A percentile compares a stretch with the other conserved stretches of the same genome.
Conservation (phyloP, 2,113 vertebrate genomes). For the Speoplatyrhinus poulsoni region DNA sequence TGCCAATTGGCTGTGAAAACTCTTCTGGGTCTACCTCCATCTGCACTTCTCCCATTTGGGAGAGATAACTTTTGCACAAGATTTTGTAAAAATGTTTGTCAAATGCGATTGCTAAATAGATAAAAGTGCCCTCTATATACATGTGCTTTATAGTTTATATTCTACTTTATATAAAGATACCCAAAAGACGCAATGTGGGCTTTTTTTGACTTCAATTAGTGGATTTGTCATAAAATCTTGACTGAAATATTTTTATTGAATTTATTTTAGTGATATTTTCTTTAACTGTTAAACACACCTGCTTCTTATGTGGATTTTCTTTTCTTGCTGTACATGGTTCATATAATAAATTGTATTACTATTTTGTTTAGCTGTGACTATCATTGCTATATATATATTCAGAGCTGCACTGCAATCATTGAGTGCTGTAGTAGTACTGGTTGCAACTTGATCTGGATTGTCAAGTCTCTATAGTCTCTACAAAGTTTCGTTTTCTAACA, state of each 20-base stretch:
- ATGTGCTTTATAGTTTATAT: too few species aligned
- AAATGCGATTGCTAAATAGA: slow-evolving; percentile 19
- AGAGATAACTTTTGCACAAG: slow-evolving; percentile 48
- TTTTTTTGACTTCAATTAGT: neutral
- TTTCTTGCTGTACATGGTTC: neutral
- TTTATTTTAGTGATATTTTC: neutral
- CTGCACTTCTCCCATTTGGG: slow-evolving; percentile 22
- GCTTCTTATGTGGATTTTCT: too few species aligned
- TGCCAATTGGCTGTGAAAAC: slow-evolving; percentile 45
- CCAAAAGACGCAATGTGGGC: neutral
- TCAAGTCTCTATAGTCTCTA: too few species aligned
- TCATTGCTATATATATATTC: neutral
- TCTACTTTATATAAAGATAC: too few species aligned
- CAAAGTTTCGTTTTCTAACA: too few species aligned
- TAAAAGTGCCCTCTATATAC: neutral
- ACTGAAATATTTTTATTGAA: neutral
- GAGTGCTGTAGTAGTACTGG: too few species aligned
- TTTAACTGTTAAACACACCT: neutral
- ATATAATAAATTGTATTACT: neutral
- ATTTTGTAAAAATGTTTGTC: slow-evolving; percentile 8
- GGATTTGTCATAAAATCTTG: neutral
- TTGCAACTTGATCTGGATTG: too few species aligned
- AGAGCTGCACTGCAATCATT: too few species aligned
- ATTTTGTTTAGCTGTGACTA: neutral
- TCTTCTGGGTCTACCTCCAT: neutral